Evolutionary conservation across 2,888 invertebrate species (phyloP), one percentile per base, ranked within the genome.

Genomic region (Meandrusa payeni): DNA sequence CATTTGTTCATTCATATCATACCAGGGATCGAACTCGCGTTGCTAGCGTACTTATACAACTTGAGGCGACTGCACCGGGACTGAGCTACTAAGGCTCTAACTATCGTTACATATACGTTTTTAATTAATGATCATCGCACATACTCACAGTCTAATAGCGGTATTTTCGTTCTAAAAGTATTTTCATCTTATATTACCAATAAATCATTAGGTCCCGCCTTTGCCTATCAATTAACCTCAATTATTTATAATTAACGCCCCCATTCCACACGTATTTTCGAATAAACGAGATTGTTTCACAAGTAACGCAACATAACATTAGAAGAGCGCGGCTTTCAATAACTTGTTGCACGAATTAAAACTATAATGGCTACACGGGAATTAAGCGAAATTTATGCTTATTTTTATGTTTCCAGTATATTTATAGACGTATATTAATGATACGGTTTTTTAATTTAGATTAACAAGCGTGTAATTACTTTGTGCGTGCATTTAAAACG

Each of bases 381-480:
- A 40, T 47, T 47, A 47, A 50, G 47, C 50, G 17, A 47, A 47
- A 50, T 47, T 47, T 47, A 50, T 47, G 37, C 43, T 32, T 37
- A 26, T 42, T 48, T 40, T 36, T 39, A 46, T 40, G 46, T 38
- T 43, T 20, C 38, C 38, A 43, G 40, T 23, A 41, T 50, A 47
- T 40, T 51, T 52, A 75, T 69, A 59, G 54, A 61, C 70, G 68
- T 75, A 64, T 73, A 74, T 70, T 75, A 65, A 62, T 69, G 71
- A 65, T 64, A 70, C 61, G 67, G 72, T 70, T 70, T 61, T 71
- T 76, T 79, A 72, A 76, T 77, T 69, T 68, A 67, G 72, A 76
- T 76, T 73, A 73, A 76, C 72, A 62, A 66, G 69, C 69, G 65
- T 65, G 67, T 78, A 77, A 80, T 79, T 76, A 76, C 66, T 62